Evolutionary conservation across 1,140 invertebrate genomes (phyloP).

Genomic region (Acromyrmex charruanus): DNA sequence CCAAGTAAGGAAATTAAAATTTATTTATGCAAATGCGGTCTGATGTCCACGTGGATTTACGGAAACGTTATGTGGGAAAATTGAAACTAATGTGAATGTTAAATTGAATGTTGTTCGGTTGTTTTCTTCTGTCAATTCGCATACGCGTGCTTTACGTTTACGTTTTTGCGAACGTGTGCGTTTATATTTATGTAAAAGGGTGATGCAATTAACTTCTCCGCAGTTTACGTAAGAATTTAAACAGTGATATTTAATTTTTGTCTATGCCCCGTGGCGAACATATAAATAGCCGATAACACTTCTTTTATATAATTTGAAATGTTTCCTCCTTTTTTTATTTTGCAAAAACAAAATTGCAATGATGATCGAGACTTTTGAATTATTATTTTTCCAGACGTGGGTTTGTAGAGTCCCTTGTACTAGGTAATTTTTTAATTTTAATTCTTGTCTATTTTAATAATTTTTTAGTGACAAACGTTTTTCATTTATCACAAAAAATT

Average conservation of each 20-base stretch:
- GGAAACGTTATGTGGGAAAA: neutral
- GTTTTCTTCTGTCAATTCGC: neutral
- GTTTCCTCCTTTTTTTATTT: neutral
- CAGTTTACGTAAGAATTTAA: constrained; percentile 24
- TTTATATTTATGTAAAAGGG: constrained; percentile 5
- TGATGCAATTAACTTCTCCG: constrained; percentile 19
- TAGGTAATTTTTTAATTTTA: neutral
- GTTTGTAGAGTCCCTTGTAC: neutral
- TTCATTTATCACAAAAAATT: neutral
- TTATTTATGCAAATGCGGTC: constrained; percentile 48
- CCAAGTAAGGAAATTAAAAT: constrained; percentile 39
- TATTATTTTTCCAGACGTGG: neutral
- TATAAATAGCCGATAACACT: neutral
- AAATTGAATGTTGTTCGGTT: neutral
- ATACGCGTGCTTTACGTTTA: neutral
- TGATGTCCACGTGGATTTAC: neutral
- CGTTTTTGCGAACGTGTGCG: constrained; percentile 8
- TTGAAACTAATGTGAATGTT: constrained; percentile 19
- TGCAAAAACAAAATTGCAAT: neutral
- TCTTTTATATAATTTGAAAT: constrained; percentile 22
- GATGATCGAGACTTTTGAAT: neutral
- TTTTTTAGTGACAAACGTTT: neutral
- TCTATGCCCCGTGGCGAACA: neutral
- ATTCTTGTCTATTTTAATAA: neutral
- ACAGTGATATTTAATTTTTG: constrained; percentile 15